Base-by-base conservation (phyloP, 2,888 invertebrate species). In the Eupithecia inturbata region DNA sequence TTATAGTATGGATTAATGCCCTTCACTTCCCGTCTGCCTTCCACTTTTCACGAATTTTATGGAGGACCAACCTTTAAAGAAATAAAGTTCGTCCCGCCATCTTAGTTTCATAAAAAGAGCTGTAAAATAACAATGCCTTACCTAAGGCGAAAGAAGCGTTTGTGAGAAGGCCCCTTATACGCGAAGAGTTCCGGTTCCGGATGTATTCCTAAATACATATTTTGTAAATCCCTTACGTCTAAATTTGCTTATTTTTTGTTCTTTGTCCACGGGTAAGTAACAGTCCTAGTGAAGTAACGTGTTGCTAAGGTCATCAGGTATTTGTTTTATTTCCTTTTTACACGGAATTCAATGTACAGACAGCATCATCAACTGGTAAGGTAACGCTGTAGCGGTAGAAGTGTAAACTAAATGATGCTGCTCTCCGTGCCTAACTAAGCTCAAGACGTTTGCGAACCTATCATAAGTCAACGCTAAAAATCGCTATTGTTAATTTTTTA, bases 231-330 rank as follows among this genome's bases (percentile, higher is more conserved):
- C 26, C 12, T 57, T 26, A 5, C 12, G 36, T 64, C 3, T 9
- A 64, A 12, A n/a, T 36, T 19, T 16, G n/a, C 33, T 66, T 39
- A 66, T 26, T 22, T 26, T 36, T 66, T 22, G 36, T 72, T 66
- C n/a, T 75, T 78, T 76, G 68, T 74, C 57, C 41, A 45, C 78
- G 77, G 80, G 80, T 80, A 80, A 77, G 80, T 69, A 49, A 0
- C 16, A 16, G n/a, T 31, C 31, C 5, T 16, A 7, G 64, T 39
- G n/a, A 36, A 31, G 6, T 3, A 19, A 19, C 16, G 36, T 19
- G 63, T 16, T 28, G 28, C 60, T 39, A 63, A 33, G 70, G 63
- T 49, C 63, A 33, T 49, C 63, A 31, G 63, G 41, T 26, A 19
- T 63, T 33, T 22, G 63, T 64, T 22, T 36, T 22, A 39, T 22